Evolutionary conservation across 2,113 vertebrate genomes (phyloP).

Genomic region (Tonatia bakeri): DNA sequence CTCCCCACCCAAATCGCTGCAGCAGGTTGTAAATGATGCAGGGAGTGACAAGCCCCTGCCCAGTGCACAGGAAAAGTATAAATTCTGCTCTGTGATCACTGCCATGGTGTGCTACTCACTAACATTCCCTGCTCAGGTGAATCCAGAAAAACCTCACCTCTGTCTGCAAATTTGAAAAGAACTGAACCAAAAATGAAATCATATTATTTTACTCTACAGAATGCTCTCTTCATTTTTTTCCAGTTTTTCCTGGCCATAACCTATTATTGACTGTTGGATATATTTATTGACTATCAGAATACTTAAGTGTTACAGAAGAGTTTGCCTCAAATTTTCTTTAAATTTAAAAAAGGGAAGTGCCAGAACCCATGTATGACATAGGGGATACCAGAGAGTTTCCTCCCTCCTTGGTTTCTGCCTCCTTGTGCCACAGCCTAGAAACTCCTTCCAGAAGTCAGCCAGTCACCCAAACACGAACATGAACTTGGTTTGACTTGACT

Average conservation of each 20-base stretch:
- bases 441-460: too few relatives aligned
- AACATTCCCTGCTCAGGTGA: slow-evolving; percentile 53
- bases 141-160: slow-evolving; percentile 16
- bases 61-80: slow-evolving; percentile 35
- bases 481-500: neutral
- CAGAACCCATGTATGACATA: neutral
- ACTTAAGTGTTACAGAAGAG: neutral
- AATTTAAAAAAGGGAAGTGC: neutral
- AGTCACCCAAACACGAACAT: neutral
- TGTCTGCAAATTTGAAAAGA: slow-evolving; percentile 20
- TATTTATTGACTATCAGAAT: neutral
- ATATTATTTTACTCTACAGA: neutral
- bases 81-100: slow-evolving; percentile 3
- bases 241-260: neutral
- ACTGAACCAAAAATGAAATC: slow-evolving; percentile 23
- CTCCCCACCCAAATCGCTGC: neutral
- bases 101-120: slow-evolving; percentile 7
- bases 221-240: neutral
- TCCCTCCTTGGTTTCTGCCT: neutral
- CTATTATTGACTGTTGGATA: neutral
- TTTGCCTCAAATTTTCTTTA: neutral
- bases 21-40: slow-evolving; percentile 55
- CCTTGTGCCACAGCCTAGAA: neutral
- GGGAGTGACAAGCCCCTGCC: slow-evolving; percentile 29
- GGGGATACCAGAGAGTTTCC: neutral